phyloP scores from a whole-genome alignment of 2,113 vertebrate genomes.

The Corythaixoides concolor region DNA sequence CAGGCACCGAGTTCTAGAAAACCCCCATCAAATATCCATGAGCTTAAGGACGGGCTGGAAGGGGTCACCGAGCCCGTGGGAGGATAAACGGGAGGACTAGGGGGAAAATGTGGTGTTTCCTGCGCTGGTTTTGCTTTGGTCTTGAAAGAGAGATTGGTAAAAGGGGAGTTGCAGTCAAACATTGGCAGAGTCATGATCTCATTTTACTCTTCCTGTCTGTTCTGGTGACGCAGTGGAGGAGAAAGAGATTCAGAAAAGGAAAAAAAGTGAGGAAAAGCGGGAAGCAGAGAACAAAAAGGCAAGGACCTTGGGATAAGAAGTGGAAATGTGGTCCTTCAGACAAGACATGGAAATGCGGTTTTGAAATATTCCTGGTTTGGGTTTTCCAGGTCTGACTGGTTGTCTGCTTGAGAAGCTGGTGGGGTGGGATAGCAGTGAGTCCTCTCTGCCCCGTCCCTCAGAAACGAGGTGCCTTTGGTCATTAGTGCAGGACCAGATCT shows the following conservation, averaged over 20 bases:
- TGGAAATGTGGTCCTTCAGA: not conserved
- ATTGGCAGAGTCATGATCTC: not conserved
- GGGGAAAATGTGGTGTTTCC: accelerated
- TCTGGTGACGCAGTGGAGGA: not conserved
- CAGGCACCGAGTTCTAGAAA: not conserved
- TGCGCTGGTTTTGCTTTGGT: not conserved
- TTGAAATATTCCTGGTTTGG: not conserved
- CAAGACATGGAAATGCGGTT: not conserved
- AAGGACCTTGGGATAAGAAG: not conserved
- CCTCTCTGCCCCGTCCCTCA: not conserved
- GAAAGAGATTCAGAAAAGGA: not conserved
- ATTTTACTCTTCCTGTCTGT: not conserved
- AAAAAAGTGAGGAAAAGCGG: not conserved
- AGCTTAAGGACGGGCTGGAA: not conserved
- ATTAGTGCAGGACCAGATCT: not conserved
- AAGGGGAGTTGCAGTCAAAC: not conserved
- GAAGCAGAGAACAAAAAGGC: not conserved
- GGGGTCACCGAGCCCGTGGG: not conserved
- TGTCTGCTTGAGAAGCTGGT: not conserved
- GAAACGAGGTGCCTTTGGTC: not conserved
- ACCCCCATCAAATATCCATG: not conserved
- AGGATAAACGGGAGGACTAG: not conserved
- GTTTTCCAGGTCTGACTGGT: not conserved
- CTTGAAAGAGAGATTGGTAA: not conserved
- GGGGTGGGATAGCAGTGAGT: too few species aligned